phyloP scores from a whole-genome alignment of 2,113 vertebrate genomes.

The Calyptommatus sinebrachiatus region DNA sequence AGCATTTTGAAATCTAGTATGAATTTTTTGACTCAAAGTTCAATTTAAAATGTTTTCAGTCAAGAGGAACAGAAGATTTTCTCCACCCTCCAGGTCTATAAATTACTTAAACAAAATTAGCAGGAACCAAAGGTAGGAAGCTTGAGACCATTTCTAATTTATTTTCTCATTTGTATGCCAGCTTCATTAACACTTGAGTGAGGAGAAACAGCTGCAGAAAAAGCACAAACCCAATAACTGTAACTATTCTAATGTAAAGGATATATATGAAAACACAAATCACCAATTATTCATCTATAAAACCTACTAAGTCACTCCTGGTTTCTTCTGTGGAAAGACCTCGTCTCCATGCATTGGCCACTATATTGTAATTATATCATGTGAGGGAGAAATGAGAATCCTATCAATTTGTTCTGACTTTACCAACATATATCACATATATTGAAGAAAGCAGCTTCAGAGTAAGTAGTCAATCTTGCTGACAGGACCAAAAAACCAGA shows the following conservation, averaged over 20 bases:
- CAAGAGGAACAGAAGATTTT: conserved; percentile 11
- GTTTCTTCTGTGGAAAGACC: background rate
- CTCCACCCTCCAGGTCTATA: conserved; percentile 20
- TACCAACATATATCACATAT: background rate
- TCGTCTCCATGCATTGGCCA: background rate
- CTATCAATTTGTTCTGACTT: too few species aligned
- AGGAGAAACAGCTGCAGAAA: conserved; percentile 51
- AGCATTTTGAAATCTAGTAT: conserved; percentile 12
- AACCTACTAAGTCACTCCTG: background rate
- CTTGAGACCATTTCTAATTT: conserved; percentile 28
- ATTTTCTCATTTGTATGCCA: background rate
- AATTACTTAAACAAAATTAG: conserved; percentile 35
- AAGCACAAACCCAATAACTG: conserved; percentile 46
- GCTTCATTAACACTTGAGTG: conserved; percentile 7
- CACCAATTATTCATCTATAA: conserved; percentile 2
- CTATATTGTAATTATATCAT: too few species aligned
- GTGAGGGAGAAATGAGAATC: too few species aligned
- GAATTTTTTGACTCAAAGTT: conserved; percentile 22
- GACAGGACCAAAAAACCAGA: too few species aligned
- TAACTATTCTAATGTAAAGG: background rate
- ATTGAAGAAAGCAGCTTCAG: background rate
- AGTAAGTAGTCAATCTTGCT: too few species aligned
- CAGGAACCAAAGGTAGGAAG: conserved; percentile 8
- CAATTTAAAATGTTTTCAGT: conserved; percentile 21
- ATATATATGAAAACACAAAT: background rate